These are phyloP conservation scores for Carassius auratus DNA, from an alignment of 2,113 vertebrate genomes.

Conservation along the genomic window DNA sequence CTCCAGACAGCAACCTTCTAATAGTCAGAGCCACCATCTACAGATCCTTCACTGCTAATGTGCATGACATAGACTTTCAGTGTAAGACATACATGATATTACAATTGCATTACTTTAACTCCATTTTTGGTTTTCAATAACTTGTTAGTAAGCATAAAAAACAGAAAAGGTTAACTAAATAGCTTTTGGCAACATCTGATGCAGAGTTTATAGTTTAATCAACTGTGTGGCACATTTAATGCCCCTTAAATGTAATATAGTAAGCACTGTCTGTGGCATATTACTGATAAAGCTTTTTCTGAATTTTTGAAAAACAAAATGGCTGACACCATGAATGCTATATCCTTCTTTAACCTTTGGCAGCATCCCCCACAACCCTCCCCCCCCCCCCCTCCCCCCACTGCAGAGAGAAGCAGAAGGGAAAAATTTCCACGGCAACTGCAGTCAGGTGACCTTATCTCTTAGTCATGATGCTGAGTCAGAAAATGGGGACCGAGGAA, in stretches of 20 bases:
- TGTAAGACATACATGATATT: no score
- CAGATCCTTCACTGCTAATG: neutral
- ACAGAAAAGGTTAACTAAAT: neutral
- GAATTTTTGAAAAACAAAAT: slow-evolving; percentile 67
- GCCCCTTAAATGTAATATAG: no score
- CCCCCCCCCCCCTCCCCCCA: slow-evolving; percentile 23
- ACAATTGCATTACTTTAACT: no score
- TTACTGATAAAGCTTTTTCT: slow-evolving; percentile 69
- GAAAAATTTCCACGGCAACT: slow-evolving; percentile 71
- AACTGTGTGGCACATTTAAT: neutral
- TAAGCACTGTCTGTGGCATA: neutral
- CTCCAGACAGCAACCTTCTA: neutral
- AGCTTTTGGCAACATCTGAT: neutral
- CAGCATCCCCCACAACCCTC: neutral
- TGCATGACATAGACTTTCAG: neutral
- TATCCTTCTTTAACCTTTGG: slow-evolving; percentile 67
- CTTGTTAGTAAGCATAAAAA: no score
- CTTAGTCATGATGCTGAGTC: slow-evolving; percentile 77
- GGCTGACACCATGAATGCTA: slow-evolving; percentile 62
- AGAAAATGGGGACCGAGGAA: slow-evolving; percentile 59
- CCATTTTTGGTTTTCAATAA: no score
- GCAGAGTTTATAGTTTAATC: neutral
- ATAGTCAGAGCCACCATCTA: neutral
- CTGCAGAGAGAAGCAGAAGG: slow-evolving; percentile 58
- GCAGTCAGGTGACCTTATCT: slow-evolving; percentile 77